Conservation (phyloP, 2,113 vertebrate species). For the Sus scrofa region DNA sequence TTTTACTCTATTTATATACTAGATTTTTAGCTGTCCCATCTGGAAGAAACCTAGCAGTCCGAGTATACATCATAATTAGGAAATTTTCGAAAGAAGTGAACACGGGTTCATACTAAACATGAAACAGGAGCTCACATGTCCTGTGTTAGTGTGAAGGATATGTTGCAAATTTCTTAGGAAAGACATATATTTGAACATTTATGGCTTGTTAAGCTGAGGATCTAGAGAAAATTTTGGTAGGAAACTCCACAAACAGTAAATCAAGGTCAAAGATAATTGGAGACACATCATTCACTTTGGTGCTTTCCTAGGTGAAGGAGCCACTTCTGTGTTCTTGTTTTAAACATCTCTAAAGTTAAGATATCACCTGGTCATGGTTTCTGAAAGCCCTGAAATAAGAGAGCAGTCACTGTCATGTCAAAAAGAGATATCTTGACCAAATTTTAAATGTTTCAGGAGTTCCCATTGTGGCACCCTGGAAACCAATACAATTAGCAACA, state of each 20-base stretch:
- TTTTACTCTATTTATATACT: neutral
- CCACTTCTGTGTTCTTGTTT: neutral
- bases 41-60: neutral
- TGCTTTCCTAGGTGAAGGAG: neutral
- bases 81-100: neutral
- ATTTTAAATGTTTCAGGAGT: neutral
- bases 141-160: neutral
- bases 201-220: neutral
- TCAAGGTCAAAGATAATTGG: neutral
- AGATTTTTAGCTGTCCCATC: neutral
- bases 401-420: neutral
- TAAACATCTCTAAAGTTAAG: neutral
- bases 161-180: neutral
- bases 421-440: neutral
- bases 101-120: fast-evolving
- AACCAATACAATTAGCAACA: too few relatives aligned
- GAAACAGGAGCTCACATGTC: too few relatives aligned
- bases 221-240: neutral
- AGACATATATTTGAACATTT: neutral
- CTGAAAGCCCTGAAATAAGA: neutral
- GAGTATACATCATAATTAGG: too few relatives aligned
- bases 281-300: neutral
- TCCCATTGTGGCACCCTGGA: too few relatives aligned
- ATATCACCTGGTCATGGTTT: neutral
- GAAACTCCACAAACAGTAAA: neutral